These are phyloP conservation scores for Blastomussa wellsi DNA, from an alignment of 92 coral and sea anemone species.

Conservation along the genomic window DNA sequence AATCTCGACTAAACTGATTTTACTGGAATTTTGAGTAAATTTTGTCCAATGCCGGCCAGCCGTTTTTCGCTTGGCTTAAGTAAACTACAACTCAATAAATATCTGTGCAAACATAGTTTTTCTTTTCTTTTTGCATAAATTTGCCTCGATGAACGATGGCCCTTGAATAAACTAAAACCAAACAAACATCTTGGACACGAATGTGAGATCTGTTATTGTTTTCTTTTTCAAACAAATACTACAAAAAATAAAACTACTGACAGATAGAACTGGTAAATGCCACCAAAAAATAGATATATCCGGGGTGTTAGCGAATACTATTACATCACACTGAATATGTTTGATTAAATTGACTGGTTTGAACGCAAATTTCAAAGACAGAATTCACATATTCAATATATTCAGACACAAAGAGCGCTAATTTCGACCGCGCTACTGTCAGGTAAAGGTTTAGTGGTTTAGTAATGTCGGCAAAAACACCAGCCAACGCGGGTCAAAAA, in stretches of 20 bases:
- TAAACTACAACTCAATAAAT: background rate
- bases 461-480: slow-evolving; percentile 24
- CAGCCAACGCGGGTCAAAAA: background rate
- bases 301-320: background rate
- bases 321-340: background rate
- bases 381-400: slow-evolving; percentile 8
- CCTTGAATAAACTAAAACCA: background rate
- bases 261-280: slow-evolving; percentile 1
- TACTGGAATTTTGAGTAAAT: background rate
- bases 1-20: background rate
- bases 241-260: background rate
- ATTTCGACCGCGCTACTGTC: background rate
- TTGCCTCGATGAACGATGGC: background rate
- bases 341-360: slow-evolving; percentile 5
- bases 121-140: background rate
- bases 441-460: too few species aligned
- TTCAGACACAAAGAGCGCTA: background rate
- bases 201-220: background rate
- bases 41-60: background rate
- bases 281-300: background rate
- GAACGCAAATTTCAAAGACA: slow-evolving; percentile 22
- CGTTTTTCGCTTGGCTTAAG: background rate
- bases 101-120: background rate
- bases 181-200: background rate
- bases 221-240: slow-evolving; percentile 20